Percentiles rank a stretch among this genome's conserved stretches.
phyloP scores from a whole-genome alignment of 2,113 vertebrate species.

The Myiozetetes cayanensis region DNA sequence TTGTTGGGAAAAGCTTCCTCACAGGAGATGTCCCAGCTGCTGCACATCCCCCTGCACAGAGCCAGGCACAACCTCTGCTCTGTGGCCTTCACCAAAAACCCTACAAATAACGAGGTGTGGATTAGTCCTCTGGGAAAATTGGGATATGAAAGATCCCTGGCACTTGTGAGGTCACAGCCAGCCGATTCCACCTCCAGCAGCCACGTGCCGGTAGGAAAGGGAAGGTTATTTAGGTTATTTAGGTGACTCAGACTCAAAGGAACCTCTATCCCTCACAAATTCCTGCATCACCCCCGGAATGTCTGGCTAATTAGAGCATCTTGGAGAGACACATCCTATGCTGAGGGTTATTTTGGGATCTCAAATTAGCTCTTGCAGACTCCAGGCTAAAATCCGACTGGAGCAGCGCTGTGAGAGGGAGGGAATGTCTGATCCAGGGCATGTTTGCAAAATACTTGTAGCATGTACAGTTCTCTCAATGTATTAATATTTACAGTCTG shows the following conservation, averaged over 20 bases:
- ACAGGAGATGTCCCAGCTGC: background rate
- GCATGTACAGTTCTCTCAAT: background rate
- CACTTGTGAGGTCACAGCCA: background rate
- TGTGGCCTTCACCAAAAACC: background rate
- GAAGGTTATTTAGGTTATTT: background rate
- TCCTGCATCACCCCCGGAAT: background rate
- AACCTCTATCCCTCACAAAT: background rate
- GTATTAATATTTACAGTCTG: background rate
- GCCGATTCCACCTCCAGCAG: background rate
- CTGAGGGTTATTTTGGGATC: background rate
- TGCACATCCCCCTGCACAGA: background rate
- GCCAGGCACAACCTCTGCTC: background rate
- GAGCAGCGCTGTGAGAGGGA: background rate
- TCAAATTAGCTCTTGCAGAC: background rate
- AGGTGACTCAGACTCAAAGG: background rate
- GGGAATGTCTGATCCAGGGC: background rate
- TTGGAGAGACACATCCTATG: background rate
- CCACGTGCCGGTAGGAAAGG: background rate
- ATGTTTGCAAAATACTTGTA: background rate
- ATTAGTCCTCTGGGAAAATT: background rate
- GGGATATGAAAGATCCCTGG: background rate
- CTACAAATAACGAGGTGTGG: background rate
- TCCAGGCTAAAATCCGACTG: background rate
- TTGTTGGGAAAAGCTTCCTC: background rate
- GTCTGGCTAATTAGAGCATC: constrained; percentile 1